These are phyloP conservation scores for Brachypterus glaber DNA, from an alignment of 2,888 invertebrate species.

Conservation along the genomic window DNA sequence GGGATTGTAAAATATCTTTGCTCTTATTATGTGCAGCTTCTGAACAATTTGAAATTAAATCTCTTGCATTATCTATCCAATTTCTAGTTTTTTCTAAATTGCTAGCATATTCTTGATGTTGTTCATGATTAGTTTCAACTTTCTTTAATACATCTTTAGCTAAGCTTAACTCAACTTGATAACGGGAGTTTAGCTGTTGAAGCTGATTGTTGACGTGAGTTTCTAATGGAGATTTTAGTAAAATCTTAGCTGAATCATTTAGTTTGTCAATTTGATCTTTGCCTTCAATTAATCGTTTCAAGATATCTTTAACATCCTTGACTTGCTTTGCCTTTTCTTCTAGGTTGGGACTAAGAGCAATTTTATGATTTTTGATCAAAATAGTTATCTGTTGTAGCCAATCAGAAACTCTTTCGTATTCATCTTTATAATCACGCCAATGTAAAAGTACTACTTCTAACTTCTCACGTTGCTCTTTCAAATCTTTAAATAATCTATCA, in stretches of 20 bases:
- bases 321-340: slow-evolving; percentile 81
- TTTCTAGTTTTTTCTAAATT: slow-evolving; percentile 66
- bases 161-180: slow-evolving; percentile 79
- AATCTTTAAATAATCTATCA: slow-evolving; percentile 74
- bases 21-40: slow-evolving; percentile 69
- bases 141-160: slow-evolving; percentile 85
- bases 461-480: slow-evolving; percentile 75
- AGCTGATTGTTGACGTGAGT: slow-evolving; percentile 81
- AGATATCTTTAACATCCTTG: slow-evolving; percentile 66
- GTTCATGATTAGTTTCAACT: slow-evolving; percentile 78
- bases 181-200: slow-evolving; percentile 75
- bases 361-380: slow-evolving; percentile 81
- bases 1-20: slow-evolving; percentile 72
- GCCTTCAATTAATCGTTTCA: slow-evolving; percentile 64
- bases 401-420: slow-evolving; percentile 82
- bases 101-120: slow-evolving; percentile 71
- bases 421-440: slow-evolving; percentile 87
- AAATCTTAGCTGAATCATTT: slow-evolving; percentile 65
- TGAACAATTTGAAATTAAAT: slow-evolving; percentile 69
- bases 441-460: slow-evolving; percentile 71
- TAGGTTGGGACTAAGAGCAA: slow-evolving; percentile 67
- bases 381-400: slow-evolving; percentile 91
- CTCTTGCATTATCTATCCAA: slow-evolving; percentile 83
- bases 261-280: slow-evolving; percentile 75
- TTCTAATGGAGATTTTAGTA: slow-evolving; percentile 75